Conservation (phyloP, 2,797 vertebrate genomes). For the Sebastes trivittatus region DNA sequence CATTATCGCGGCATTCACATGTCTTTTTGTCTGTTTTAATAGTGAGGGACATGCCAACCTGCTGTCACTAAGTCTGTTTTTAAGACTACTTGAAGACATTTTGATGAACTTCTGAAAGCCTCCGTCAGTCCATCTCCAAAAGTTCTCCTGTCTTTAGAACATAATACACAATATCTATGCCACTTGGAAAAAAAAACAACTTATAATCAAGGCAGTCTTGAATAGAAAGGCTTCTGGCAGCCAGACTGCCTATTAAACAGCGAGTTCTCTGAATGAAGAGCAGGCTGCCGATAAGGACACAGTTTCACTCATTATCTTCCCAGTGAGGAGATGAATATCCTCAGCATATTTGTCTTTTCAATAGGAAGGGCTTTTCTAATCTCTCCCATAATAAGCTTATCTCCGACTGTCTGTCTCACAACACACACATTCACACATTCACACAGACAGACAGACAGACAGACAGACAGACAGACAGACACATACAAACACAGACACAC, state of each 20-base stretch:
- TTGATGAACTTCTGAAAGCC: background rate
- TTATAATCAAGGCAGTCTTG: background rate
- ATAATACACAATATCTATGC: background rate
- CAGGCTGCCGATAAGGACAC: constrained; percentile 27
- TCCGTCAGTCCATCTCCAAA: background rate
- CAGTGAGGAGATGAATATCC: constrained; percentile 48
- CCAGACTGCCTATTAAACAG: constrained; percentile 20
- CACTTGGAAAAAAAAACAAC: background rate
- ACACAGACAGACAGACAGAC: background rate
- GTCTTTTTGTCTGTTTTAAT: too few relatives aligned
- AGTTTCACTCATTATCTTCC: constrained; percentile 39
- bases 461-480: background rate
- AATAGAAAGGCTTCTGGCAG: background rate
- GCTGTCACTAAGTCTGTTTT: background rate
- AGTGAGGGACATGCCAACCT: too few relatives aligned
- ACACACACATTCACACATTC: background rate
- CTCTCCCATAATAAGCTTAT: constrained; percentile 31
- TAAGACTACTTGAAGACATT: background rate
- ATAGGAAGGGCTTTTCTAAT: constrained; percentile 31
- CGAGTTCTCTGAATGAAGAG: constrained; percentile 17
- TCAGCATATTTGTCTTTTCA: constrained; percentile 38
- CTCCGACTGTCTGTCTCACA: background rate
- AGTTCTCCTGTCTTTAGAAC: background rate
- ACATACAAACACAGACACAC: background rate
- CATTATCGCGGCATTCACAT: too few relatives aligned